phyloP scores from a whole-genome alignment of 1,140 invertebrate species.

The Xylocopa sonorina region DNA sequence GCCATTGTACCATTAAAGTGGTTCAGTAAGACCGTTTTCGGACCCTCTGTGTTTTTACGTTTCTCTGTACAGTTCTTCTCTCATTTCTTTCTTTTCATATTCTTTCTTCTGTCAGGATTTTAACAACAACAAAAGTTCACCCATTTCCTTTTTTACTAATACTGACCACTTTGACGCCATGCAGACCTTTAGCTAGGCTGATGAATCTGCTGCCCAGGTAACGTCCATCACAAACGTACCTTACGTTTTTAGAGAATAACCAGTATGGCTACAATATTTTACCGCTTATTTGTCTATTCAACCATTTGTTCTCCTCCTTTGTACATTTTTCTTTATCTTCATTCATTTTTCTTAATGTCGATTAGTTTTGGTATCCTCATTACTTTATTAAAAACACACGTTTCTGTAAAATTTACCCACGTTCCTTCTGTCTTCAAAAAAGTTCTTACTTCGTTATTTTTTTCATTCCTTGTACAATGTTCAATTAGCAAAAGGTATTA shows the following conservation, averaged over 20 bases:
- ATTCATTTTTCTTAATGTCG: not conserved
- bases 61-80: slow-evolving; percentile 64
- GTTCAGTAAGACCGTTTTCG: not conserved
- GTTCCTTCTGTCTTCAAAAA: not conserved
- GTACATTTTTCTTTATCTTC: slow-evolving; percentile 5
- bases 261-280: slow-evolving; percentile 19
- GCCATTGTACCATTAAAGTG: slow-evolving; percentile 14
- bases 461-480: slow-evolving; percentile 14
- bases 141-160: slow-evolving; percentile 80
- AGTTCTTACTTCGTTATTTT: slow-evolving; percentile 14
- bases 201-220: slow-evolving; percentile 82
- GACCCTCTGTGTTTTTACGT: slow-evolving; percentile 33
- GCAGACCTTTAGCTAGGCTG: slow-evolving; percentile 83
- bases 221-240: slow-evolving; percentile 80
- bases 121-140: slow-evolving; percentile 72
- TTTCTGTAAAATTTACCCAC: not conserved
- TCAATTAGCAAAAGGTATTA: slow-evolving; percentile 27
- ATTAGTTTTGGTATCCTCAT: not conserved
- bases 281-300: slow-evolving; percentile 4
- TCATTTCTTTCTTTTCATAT: slow-evolving; percentile 63
- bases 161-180: slow-evolving; percentile 81
- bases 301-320: slow-evolving; percentile 25
- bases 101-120: slow-evolving; percentile 71
- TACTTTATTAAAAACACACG: not conserved
- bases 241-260: slow-evolving; percentile 75